Evolutionary conservation across 1,140 invertebrate genomes (phyloP).

Genomic region (Lethocerus indicus): DNA sequence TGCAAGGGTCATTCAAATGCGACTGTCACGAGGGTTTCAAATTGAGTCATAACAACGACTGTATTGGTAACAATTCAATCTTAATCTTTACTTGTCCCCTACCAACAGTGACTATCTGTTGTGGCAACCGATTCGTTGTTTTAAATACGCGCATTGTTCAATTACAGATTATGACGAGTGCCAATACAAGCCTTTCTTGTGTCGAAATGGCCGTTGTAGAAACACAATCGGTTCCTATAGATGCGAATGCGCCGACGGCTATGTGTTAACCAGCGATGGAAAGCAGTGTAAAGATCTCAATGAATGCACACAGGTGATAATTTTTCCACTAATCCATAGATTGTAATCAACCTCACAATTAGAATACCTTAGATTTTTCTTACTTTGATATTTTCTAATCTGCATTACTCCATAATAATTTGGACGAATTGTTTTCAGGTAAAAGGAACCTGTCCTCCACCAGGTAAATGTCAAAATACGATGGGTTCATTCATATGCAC

Average conservation of each 20-base stretch:
- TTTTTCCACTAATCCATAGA: neutral
- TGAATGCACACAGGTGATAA: slow-evolving; percentile 41
- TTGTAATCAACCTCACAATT: neutral
- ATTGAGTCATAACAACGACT: slow-evolving; percentile 69
- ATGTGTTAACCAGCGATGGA: slow-evolving; percentile 42
- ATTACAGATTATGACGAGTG: slow-evolving; percentile 69
- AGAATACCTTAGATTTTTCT: no score
- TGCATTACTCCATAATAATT: neutral
- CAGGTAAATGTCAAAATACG: slow-evolving; percentile 48
- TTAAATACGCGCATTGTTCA: no score
- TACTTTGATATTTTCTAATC: no score
- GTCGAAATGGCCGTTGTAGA: slow-evolving; percentile 60
- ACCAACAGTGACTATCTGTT: no score
- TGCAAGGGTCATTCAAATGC: slow-evolving; percentile 57
- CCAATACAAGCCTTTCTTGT: slow-evolving; percentile 56
- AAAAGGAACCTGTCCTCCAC: slow-evolving; percentile 36
- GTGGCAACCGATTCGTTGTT: no score
- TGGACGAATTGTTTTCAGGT: slow-evolving; percentile 24
- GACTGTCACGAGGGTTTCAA: slow-evolving; percentile 66
- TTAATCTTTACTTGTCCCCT: no score
- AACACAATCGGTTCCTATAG: slow-evolving; percentile 67
- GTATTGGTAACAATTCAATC: slow-evolving; percentile 42
- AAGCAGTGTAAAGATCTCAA: slow-evolving; percentile 52
- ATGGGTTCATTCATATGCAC: slow-evolving; percentile 50
- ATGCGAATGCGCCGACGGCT: slow-evolving; percentile 68